Conservation (phyloP, 2,113 vertebrate genomes). For the Polyodon spathula region DNA sequence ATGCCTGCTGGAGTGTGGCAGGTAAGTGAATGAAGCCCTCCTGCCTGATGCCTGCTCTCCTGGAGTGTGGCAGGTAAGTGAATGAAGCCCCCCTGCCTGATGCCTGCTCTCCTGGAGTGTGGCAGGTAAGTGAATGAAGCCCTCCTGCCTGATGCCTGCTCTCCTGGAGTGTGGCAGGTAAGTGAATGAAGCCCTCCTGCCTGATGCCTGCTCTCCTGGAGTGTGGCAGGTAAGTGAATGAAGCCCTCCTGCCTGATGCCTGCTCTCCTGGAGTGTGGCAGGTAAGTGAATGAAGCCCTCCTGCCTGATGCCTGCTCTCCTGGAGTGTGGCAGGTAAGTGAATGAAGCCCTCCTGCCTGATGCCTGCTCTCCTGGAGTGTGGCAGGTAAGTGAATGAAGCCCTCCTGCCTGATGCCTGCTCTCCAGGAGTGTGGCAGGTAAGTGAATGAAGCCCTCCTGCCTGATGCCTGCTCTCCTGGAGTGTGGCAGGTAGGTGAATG, state of each 20-base stretch:
- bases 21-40: conserved; percentile 46
- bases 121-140: conserved; percentile 50
- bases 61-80: conserved; percentile 52
- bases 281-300: conserved; percentile 46
- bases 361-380: conserved; percentile 58
- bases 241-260: conserved; percentile 49
- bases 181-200: conserved; percentile 40
- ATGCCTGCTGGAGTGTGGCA: conserved; percentile 56
- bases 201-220: conserved; percentile 58
- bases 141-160: conserved; percentile 51
- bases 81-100: conserved; percentile 46
- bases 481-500: conserved; percentile 48
- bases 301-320: conserved; percentile 57
- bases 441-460: conserved; percentile 40
- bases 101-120: conserved; percentile 58
- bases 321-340: conserved; percentile 52
- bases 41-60: conserved; percentile 57
- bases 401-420: conserved; percentile 51
- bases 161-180: conserved; percentile 58
- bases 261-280: conserved; percentile 56
- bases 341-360: conserved; percentile 46
- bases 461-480: conserved; percentile 58
- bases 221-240: conserved; percentile 50
- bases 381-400: conserved; percentile 50
- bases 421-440: conserved; percentile 58